Conservation (phyloP, 2,797 vertebrate species). For the Spheniscus humboldti region DNA sequence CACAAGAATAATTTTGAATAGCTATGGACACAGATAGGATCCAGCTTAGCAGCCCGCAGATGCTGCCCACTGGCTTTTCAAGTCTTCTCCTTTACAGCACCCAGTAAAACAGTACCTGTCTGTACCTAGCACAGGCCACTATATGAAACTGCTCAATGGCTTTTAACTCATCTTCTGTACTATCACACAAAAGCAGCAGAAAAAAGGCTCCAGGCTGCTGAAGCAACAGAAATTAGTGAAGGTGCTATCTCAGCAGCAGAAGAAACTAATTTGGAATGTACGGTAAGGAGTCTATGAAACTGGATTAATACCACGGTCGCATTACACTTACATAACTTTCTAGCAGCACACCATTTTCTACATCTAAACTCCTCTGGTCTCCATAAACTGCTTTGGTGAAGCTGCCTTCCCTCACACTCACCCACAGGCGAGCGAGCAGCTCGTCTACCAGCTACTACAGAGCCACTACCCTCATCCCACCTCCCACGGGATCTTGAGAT, state of each 20-base stretch:
- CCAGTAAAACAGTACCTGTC: background rate
- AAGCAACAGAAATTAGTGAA: background rate
- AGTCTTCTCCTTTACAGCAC: background rate
- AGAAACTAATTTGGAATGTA: rapidly evolving
- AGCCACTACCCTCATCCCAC: conserved; percentile 50
- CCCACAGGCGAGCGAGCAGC: background rate
- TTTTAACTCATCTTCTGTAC: background rate
- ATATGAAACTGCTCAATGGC: background rate
- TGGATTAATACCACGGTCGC: background rate
- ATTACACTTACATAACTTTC: background rate
- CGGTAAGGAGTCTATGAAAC: background rate
- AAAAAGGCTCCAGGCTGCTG: background rate
- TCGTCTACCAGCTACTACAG: conserved; percentile 48
- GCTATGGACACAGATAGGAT: background rate
- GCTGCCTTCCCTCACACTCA: conserved; percentile 31
- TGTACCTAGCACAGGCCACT: background rate
- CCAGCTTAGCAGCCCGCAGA: background rate
- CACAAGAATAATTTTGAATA: background rate
- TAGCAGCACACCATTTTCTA: background rate
- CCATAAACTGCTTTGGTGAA: conserved; percentile 6
- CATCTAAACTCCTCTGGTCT: background rate
- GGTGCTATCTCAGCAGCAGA: background rate
- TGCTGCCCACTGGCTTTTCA: rapidly evolving
- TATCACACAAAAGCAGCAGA: background rate
- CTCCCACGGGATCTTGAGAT: conserved; percentile 1